Evolutionary conservation across 2,888 invertebrate genomes (phyloP).

Genomic region (Balanococcus diminutus): DNA sequence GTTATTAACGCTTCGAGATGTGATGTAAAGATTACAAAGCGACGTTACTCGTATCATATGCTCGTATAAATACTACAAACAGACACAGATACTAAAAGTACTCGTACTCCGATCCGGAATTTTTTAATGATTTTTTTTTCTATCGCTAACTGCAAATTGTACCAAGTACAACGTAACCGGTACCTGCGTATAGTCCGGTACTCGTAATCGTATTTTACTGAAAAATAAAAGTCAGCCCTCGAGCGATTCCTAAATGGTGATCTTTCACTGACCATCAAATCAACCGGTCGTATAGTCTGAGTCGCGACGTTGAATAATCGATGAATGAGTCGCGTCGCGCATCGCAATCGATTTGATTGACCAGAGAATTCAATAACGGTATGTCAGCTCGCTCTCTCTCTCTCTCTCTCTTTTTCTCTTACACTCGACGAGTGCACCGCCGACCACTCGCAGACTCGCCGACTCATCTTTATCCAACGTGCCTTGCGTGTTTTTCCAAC

Average conservation of each 20-base stretch:
- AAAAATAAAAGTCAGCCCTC: neutral
- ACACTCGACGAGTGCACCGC: neutral
- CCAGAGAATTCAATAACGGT: conserved; percentile 48
- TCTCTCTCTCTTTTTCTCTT: neutral
- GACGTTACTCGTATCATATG: neutral
- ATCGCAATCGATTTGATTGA: conserved; percentile 54
- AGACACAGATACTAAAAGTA: no score
- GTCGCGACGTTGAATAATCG: conserved; percentile 50
- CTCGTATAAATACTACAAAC: neutral
- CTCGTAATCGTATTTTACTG: neutral
- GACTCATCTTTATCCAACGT: conserved; percentile 2
- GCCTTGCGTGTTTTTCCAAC: neutral
- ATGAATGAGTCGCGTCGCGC: conserved; percentile 53
- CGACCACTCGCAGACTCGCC: neutral
- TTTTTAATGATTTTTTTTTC: no score
- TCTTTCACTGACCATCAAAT: neutral
- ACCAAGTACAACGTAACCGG: no score
- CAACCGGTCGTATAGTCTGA: conserved; percentile 12
- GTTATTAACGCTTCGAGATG: neutral
- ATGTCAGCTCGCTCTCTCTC: conserved; percentile 40
- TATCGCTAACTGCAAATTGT: no score
- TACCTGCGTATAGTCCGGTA: neutral
- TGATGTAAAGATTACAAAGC: neutral
- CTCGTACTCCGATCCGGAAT: no score
- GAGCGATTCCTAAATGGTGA: neutral